Evolutionary conservation across 2,797 vertebrate genomes (phyloP), one percentile per base, ranked within the genome.

Genomic region (Carduelis carduelis): DNA sequence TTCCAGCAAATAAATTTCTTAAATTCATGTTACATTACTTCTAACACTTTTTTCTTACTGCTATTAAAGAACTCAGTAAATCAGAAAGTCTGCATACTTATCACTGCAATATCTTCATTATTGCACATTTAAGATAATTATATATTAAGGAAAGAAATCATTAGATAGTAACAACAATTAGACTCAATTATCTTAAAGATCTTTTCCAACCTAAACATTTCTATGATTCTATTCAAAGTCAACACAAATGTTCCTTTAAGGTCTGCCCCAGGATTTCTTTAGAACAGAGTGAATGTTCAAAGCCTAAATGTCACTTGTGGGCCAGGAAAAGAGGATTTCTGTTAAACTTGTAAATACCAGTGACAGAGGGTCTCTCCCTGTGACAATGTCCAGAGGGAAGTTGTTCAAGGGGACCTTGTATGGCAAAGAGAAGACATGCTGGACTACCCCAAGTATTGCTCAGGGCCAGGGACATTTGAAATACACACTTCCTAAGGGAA

Each of bases 381-480:
- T 60, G 34, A 15, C 41, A 70, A 1, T 41, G 7, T 35, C 43
- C 11, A 21, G 43, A 41, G 19, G 30, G 55, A 83, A 81, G 26
- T 74, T 63, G 13, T 64, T 75, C 87, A 91, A 93, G 95, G 79
- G 17, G 74, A 94, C 85, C 47, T 93, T 94, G 68, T 22, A 5
- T 41, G 50, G 50, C 20, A n/a, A 81, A 39, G 3, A 93, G 43
- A 12, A 83, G 76, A 72, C 6, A 19, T 24, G 49, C 8, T 57
- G 89, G 61, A n/a, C 69, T 83, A 14, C 24, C 72, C 59, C 79
- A 39, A 22, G 24, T 46, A 76, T 70, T 87, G 49, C 59, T 87
- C 57, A 81, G 47, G 76, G 78, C 68, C 63, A 88, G 80, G 69
- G 94, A 88, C 84, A 69, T 93, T 74, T 90, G 72, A 89, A 95